Evolutionary conservation across 2,797 vertebrate species (phyloP).

Genomic region (Podarcis siculus): DNA sequence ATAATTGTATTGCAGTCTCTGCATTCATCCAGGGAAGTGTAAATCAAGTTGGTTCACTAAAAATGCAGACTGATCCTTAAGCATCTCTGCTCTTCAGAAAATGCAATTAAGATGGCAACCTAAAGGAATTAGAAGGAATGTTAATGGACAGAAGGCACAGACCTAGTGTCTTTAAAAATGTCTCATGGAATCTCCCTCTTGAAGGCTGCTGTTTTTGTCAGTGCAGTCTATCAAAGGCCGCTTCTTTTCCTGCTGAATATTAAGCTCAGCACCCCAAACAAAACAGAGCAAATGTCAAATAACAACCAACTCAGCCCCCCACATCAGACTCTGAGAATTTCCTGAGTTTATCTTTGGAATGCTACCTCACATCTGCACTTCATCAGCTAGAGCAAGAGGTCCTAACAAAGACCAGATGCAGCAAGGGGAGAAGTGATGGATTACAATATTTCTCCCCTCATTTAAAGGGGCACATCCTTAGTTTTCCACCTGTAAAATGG

Average conservation of each 20-base stretch:
- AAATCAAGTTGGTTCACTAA: too few relatives aligned
- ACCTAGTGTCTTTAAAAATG: neutral
- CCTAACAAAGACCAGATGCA: conserved; percentile 35
- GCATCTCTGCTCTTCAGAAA: neutral
- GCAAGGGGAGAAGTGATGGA: neutral
- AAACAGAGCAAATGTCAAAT: conserved; percentile 34
- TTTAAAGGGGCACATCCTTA: neutral
- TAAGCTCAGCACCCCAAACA: neutral
- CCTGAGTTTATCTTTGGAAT: conserved; percentile 79
- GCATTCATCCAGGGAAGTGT: too few relatives aligned
- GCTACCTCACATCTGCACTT: conserved; percentile 86
- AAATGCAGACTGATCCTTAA: neutral
- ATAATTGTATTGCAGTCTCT: too few relatives aligned
- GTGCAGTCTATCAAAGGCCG: conserved; percentile 24
- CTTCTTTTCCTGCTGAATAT: conserved; percentile 17
- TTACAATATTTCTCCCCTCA: accelerated
- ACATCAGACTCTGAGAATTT: conserved; percentile 84
- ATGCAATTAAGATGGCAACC: neutral
- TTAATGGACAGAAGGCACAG: neutral
- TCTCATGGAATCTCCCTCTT: neutral
- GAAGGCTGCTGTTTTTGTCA: neutral
- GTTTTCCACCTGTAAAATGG: neutral
- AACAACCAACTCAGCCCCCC: conserved; percentile 34
- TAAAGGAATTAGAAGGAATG: neutral
- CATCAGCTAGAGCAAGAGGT: conserved; percentile 65